These are phyloP conservation scores for Lypha dubia DNA, from an alignment of 2,888 invertebrate genomes.

Conservation along the genomic window DNA sequence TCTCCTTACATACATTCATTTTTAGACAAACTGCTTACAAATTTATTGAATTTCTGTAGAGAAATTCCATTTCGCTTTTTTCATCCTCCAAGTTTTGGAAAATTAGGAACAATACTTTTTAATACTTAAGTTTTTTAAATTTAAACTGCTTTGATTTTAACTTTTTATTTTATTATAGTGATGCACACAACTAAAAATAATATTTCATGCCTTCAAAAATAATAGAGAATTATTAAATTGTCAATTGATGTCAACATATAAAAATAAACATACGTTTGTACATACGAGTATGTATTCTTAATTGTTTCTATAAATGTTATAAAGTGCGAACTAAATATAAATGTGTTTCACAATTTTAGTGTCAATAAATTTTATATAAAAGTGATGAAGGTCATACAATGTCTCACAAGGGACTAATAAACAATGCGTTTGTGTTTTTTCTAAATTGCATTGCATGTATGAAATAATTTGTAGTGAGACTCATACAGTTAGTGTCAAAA, in stretches of 20 bases:
- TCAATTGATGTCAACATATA: conserved; percentile 25
- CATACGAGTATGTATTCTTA: neutral
- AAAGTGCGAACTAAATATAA: neutral
- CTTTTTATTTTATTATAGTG: neutral
- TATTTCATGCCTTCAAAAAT: conserved; percentile 20
- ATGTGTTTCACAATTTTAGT: conserved; percentile 37
- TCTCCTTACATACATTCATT: too few species aligned
- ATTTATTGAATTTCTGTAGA: too few species aligned
- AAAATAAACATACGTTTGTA: neutral
- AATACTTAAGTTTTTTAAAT: too few species aligned
- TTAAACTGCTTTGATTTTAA: too few species aligned
- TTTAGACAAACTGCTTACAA: too few species aligned
- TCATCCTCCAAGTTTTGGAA: too few species aligned
- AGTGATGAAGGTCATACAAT: conserved; percentile 62
- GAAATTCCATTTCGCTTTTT: too few species aligned
- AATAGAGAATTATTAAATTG: conserved; percentile 36
- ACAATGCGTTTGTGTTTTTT: conserved; percentile 50
- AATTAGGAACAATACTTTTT: too few species aligned
- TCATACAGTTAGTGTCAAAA: conserved; percentile 16
- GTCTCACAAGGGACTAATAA: conserved; percentile 69
- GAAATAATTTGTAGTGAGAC: neutral
- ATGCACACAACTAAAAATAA: neutral
- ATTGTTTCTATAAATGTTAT: neutral
- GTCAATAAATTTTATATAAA: conserved; percentile 49
- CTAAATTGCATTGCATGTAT: conserved; percentile 55